Evolutionary conservation across 2,888 invertebrate species (phyloP).

Genomic region (Mellilla xanthometata): DNA sequence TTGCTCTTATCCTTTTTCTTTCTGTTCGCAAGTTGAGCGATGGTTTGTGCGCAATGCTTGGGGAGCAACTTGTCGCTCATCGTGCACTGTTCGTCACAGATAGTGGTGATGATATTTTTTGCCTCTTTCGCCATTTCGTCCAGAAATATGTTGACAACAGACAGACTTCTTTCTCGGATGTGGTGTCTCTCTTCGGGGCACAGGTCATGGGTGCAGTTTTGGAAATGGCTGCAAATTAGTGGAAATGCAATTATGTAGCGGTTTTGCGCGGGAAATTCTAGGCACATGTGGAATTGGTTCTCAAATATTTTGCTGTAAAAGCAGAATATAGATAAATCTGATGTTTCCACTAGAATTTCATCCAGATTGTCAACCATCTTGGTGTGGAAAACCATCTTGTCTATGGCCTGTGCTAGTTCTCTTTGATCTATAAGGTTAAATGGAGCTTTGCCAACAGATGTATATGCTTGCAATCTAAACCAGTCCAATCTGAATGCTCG

Average conservation of each 20-base stretch:
- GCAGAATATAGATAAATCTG: conserved; percentile 98
- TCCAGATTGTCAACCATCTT: conserved; percentile 99
- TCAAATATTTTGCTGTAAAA: conserved; percentile 98
- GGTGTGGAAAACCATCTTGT: conserved; percentile 97
- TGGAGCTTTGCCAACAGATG: conserved; percentile 92
- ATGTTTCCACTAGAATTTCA: conserved; percentile 97
- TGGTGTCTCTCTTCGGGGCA: conserved; percentile 99
- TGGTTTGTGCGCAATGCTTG: conserved; percentile 96
- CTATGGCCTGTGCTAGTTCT: conserved; percentile 94
- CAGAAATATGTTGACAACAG: conserved; percentile 97
- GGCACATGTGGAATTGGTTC: conserved; percentile 98
- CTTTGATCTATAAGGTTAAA: conserved; percentile 91
- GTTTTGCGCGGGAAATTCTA: conserved; percentile 99
- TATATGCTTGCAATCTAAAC: conserved; percentile 97
- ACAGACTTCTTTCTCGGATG: conserved; percentile 96
- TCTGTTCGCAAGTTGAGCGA: conserved; percentile 93
- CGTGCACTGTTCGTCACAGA: conserved; percentile 98
- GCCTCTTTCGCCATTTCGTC: conserved; percentile 99
- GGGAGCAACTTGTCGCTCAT: conserved; percentile 97
- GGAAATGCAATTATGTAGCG: conserved; percentile 99
- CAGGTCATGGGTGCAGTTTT: conserved; percentile 98
- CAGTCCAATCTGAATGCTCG: conserved; percentile 97
- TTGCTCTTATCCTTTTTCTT: conserved; percentile 97
- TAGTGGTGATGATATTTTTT: conserved; percentile 98
- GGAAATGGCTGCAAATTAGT: conserved; percentile 98